phyloP scores from a whole-genome alignment of 1,140 invertebrate genomes.

The Homalodisca vitripennis region DNA sequence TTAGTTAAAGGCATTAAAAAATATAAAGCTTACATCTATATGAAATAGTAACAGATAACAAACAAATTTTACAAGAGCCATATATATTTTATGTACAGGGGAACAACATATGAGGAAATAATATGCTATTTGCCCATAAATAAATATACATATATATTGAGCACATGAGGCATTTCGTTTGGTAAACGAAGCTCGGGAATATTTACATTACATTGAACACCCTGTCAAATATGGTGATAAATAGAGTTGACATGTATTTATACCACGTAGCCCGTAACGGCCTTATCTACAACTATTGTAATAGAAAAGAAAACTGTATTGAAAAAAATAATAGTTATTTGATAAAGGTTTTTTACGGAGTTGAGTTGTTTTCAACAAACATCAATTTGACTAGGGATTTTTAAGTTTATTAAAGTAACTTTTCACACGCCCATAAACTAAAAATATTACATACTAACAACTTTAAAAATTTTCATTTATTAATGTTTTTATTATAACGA shows the following conservation, averaged over 20 bases:
- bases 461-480: too few relatives aligned
- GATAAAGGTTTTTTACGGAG: not conserved
- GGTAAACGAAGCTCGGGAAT: not conserved
- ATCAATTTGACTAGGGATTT: not conserved
- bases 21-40: constrained; percentile 19
- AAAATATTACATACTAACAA: too few relatives aligned
- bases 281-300: not conserved
- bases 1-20: not conserved
- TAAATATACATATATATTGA: constrained; percentile 4
- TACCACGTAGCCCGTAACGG: not conserved
- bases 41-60: constrained; percentile 14
- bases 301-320: not conserved
- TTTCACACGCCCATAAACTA: too few relatives aligned
- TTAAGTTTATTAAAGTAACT: not conserved
- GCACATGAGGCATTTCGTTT: not conserved
- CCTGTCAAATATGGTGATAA: constrained; percentile 12
- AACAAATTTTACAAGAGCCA: not conserved
- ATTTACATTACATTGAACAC: not conserved
- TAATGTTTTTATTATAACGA: too few relatives aligned
- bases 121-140: not conserved
- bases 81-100: constrained; percentile 1
- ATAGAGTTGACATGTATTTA: not conserved
- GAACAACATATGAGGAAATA: not conserved
- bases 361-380: not conserved
- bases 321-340: not conserved